These are phyloP conservation scores for Phasianus colchicus DNA, from an alignment of 2,113 vertebrate genomes.

Conservation along the genomic window DNA sequence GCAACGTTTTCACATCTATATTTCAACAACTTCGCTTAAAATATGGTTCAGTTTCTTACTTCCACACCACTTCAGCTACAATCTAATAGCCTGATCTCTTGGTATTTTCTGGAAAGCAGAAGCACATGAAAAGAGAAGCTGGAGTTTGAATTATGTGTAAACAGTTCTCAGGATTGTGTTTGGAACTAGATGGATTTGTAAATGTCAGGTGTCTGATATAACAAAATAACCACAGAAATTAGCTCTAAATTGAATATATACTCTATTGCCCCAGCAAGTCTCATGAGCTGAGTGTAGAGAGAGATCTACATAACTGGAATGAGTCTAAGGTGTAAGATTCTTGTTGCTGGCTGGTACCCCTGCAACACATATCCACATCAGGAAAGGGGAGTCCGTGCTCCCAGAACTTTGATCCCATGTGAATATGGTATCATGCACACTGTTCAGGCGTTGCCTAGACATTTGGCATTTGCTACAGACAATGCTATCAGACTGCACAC, in stretches of 20 bases:
- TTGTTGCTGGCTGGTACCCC: not conserved
- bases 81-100: not conserved
- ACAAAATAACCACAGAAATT: not conserved
- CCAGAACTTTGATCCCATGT: not conserved
- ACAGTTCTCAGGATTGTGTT: not conserved
- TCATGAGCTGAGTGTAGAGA: not conserved
- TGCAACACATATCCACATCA: not conserved
- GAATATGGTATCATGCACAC: not conserved
- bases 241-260: not conserved
- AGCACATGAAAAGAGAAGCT: not conserved
- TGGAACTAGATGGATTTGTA: not conserved
- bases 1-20: not conserved
- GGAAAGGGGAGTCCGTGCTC: not conserved
- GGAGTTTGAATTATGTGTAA: not conserved
- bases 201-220: not conserved
- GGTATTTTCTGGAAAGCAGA: not conserved
- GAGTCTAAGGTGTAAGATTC: not conserved
- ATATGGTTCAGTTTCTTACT: not conserved
- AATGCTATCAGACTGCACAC: not conserved
- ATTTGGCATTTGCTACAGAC: not conserved
- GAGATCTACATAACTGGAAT: not conserved
- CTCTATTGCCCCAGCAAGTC: not conserved
- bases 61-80: not conserved
- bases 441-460: not conserved
- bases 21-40: not conserved